Base-by-base conservation (phyloP, 2,113 vertebrate species). In the Girardinichthys multiradiatus region DNA sequence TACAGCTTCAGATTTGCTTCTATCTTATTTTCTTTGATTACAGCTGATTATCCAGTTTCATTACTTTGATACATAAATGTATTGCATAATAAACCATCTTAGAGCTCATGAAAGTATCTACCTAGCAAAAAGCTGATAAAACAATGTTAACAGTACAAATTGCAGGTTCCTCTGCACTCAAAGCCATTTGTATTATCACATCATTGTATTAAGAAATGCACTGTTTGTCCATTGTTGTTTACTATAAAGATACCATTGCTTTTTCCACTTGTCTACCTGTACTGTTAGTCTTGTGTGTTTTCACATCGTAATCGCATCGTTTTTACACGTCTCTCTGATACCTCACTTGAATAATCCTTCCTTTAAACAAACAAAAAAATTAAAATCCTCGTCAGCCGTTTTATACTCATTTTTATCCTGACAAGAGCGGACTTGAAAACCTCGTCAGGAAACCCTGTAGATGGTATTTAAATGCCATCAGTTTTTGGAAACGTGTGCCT, bases 401-500 rank as follows among this genome's bases (percentile, higher is more conserved):
- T 91, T 91, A 76, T 89, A 90, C 68, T 77, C 68, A 84, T 89
- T 89, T 90, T 86, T 90, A 90, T 84, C 61, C 79, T 77, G 84
- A 86, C 82, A 77, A 86, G 77, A 80, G 79, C 69, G 72, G 71
- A 87, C 70, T 88, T 24, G 70, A 79, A n/a, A 86, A 74, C 72
- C 19, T 86, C 83, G 87, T 92, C 87, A 87, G 87, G 87, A 90
- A 89, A 84, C 60, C 81, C 68, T 86, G 58, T 72, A 82, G 85
- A 91, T 77, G 67, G 82, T 82, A 84, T 90, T 89, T 78, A 67
- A 91, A 91, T 91, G 90, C 90, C 90, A 90, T 85, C 79, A 72
- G 70, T 74, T 87, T 54, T 84, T 86, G 84, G 80, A 91, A 91
- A 89, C 73, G 83, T 83, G 93, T 92, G 92, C 92, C 93, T 93